Conservation (phyloP, 2,797 vertebrate species). For the Chrysocyon brachyurus region DNA sequence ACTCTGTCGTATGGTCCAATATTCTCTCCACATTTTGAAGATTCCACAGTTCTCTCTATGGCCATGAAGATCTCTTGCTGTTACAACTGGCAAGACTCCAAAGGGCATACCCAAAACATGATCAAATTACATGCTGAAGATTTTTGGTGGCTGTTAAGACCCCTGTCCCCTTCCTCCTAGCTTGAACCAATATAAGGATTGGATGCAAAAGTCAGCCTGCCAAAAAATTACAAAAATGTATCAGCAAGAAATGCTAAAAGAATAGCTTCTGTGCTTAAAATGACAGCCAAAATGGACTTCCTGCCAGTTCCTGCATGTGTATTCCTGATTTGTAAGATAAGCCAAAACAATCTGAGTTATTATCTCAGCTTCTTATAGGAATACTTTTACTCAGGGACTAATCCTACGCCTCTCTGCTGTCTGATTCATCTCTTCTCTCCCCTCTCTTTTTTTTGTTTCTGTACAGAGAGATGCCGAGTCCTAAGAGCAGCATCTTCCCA, state of each 20-base stretch:
- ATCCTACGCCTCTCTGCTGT: not conserved
- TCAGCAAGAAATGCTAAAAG: not conserved
- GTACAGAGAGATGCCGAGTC: not conserved
- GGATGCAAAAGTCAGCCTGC: not conserved
- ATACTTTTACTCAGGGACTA: not conserved
- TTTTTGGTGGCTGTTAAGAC: not conserved
- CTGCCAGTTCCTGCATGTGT: not conserved
- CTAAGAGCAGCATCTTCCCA: not conserved
- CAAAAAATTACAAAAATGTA: not conserved
- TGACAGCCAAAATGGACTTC: not conserved
- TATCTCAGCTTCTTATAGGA: not conserved
- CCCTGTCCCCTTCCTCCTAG: not conserved
- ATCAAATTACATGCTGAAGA: not conserved
- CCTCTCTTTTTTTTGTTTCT: not conserved
- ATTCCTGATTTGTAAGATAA: not conserved
- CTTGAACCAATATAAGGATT: not conserved
- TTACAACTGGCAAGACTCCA: not conserved
- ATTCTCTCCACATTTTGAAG: not conserved
- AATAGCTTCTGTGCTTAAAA: not conserved
- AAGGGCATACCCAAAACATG: not conserved
- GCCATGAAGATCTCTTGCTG: not conserved
- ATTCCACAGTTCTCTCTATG: not conserved
- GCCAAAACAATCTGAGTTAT: not conserved
- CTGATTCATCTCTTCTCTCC: not conserved
- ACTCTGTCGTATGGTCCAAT: not conserved